Base-by-base conservation (phyloP, 2,113 vertebrate species). In the Eptesicus fuscus region DNA sequence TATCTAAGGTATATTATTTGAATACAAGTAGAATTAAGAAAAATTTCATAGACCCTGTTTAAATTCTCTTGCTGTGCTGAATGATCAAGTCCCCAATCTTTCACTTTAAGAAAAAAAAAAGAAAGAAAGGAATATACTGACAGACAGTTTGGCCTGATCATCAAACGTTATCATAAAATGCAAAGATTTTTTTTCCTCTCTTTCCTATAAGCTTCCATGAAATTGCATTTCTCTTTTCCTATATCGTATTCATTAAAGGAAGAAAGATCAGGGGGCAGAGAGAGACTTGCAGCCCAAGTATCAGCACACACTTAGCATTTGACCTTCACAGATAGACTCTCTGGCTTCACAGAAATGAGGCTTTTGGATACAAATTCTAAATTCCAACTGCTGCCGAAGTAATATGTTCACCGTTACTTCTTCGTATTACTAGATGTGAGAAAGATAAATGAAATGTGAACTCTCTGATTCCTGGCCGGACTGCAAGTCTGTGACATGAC, bases 371-470 rank as follows among this genome's bases (percentile, higher is more conserved):
- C 32, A 65, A 76, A 44, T 91, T 83, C 82, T 79, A 93, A 93
- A 93, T 79, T 85, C 71, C 53, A 96, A 88, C 84, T 67, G 17
- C 53, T 69, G 40, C 16, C 49, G 9, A 96, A 95, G 18, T 25
- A 92, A 69, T 90, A n/a, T 65, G 88, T 93, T 84, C 73, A 71
- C 13, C 65, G 47, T 82, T 74, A 78, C 65, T 95, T 35, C 23
- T 87, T 83, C 22, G 9, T 35, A 76, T 95, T 67, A 47, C 42
- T 89, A 95, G n/a, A 83, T 76, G 8, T 83, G 53, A 88, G 59
- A 88, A 85, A 88, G 78, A 61, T 71, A 59, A 56, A 67, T 76
- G 83, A 92, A 94, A 88, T 77, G 30, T 82, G 59, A 83, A 89
- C 47, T 71, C 35, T 91, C 92, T 79, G 82, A 88, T 53, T 96